Evolutionary conservation across 2,797 vertebrate species (phyloP), one percentile per base, ranked within the genome.

Genomic region (Meda fulgida): DNA sequence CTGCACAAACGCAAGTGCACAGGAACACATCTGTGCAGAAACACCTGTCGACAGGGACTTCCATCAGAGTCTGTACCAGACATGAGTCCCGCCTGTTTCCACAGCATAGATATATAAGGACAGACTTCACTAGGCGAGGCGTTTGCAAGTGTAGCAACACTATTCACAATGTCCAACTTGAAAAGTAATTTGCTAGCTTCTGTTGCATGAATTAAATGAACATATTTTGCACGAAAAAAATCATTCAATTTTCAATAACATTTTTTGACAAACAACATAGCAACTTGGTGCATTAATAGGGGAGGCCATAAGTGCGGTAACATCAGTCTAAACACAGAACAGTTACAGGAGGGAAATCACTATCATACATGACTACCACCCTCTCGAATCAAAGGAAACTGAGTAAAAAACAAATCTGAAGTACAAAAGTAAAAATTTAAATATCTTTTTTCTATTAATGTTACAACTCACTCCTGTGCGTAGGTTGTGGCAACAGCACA

Each of bases 1-100:
- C 65, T 80, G 85, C 66, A 85, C 80, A 89, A 89, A 89, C 85
- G 87, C 70, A 43, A 21, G 73, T 5, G 29, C 23, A 75, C 69
- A 76, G 40, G 75, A 72, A 71, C 72, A 83, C 73, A 85, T 55
- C 65, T 83, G 72, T 76, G 46, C 43, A 76, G 29, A 66, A 65
- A 65, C 72, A 53, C 72, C 72, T 69, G 83, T 78, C 26, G 26
- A 55, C 36, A 70, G 83, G 65, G 65, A 84, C 83, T 84, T 60
- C 26, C 65, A 60, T 84, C 83, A 70, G 65, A 14, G 4, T 70
- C 65, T 10, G 1, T 55, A 55, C 4, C 58, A 67, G 43, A 69
- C 58, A 38, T 1, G 26, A 58, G 48, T 43, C 34, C 65, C 5
- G 14, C 83, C 75, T 16, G 21, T 55, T 23, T 60, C 38, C n/a